phyloP scores from a whole-genome alignment of 2,888 invertebrate species.

The Iselma pallidipennis region DNA sequence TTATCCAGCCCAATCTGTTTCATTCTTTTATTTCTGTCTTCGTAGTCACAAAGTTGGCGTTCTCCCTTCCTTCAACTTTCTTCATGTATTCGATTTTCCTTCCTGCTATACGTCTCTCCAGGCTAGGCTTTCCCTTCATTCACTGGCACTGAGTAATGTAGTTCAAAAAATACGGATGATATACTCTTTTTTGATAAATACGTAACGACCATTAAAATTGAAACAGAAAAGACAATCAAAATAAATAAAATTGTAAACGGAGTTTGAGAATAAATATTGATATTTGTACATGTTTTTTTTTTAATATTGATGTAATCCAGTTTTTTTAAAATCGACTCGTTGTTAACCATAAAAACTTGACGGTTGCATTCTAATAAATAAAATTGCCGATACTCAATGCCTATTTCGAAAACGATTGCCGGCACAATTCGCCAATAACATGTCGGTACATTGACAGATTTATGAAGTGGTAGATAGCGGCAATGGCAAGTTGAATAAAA shows the following conservation, averaged over 20 bases:
- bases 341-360: conserved; percentile 29
- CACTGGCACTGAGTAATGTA: not conserved
- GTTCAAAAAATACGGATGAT: too few relatives aligned
- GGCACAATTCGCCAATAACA: conserved; percentile 30
- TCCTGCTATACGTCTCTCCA: conserved; percentile 30
- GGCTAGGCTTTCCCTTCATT: not conserved
- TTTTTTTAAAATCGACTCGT: conserved; percentile 15
- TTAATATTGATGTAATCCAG: conserved; percentile 31
- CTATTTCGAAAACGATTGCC: conserved; percentile 35
- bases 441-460: conserved; percentile 42
- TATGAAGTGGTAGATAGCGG: conserved; percentile 43
- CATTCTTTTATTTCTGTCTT: conserved; percentile 54
- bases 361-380: conserved; percentile 17
- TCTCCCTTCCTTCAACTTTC: conserved; percentile 36
- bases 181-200: too few relatives aligned
- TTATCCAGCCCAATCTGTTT: conserved; percentile 57
- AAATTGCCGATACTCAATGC: not conserved
- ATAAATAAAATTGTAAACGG: too few relatives aligned
- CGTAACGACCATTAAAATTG: too few relatives aligned
- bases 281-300: conserved; percentile 34
- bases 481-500: conserved; percentile 30
- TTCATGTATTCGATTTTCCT: conserved; percentile 44
- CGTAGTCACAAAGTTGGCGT: conserved; percentile 16
- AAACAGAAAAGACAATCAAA: too few relatives aligned
- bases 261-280: conserved; percentile 24